Percentiles rank a stretch among this genome's conserved stretches.
phyloP scores from a whole-genome alignment of 1,140 invertebrate species.

The Drosophila aff. region DNA sequence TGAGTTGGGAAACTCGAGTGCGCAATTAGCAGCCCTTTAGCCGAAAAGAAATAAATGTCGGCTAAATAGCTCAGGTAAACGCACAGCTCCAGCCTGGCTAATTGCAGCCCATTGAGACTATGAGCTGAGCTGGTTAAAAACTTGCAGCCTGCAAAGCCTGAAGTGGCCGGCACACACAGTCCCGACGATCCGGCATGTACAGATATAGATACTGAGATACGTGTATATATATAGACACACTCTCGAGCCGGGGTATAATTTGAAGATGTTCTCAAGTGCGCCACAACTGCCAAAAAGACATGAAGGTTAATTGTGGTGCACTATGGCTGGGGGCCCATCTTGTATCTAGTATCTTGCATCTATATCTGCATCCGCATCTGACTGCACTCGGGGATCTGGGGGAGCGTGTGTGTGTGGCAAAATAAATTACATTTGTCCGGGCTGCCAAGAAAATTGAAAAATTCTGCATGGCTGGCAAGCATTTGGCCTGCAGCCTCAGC shows the following conservation, averaged over 20 bases:
- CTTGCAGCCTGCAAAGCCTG: conserved; percentile 31
- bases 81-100: conserved; percentile 50
- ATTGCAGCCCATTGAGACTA: conserved; percentile 74
- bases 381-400: conserved; percentile 18
- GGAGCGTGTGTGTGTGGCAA: conserved; percentile 24
- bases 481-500: conserved; percentile 56
- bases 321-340: conserved; percentile 34
- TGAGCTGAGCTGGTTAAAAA: conserved; percentile 54
- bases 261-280: conserved; percentile 72
- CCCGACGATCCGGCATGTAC: conserved; percentile 18
- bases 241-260: conserved; percentile 59
- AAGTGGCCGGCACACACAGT: conserved; percentile 48
- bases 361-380: conserved; percentile 37
- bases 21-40: conserved; percentile 71
- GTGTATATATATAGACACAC: conserved; percentile 8
- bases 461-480: conserved; percentile 60
- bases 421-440: conserved; percentile 75
- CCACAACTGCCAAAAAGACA: conserved; percentile 78
- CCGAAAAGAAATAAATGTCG: conserved; percentile 34
- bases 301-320: conserved; percentile 81
- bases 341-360: conserved; percentile 35
- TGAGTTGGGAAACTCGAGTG: conserved; percentile 51
- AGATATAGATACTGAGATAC: conserved; percentile 3
- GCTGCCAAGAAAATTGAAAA: conserved; percentile 78
- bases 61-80: conserved; percentile 57